Evolutionary conservation across 2,113 vertebrate genomes (phyloP).

Genomic region (Charina bottae): DNA sequence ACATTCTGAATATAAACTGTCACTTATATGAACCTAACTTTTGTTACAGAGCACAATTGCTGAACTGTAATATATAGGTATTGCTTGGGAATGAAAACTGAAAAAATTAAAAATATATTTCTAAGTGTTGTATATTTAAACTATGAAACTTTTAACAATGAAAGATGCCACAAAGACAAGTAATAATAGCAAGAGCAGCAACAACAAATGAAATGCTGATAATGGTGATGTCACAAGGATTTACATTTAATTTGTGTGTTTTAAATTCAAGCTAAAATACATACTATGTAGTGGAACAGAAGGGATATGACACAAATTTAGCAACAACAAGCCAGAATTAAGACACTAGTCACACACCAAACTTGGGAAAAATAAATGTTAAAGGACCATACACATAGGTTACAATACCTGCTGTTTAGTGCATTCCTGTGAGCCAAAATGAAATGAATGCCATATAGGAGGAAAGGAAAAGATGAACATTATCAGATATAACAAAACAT

Average conservation of each 20-base stretch:
- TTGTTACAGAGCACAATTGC: not conserved
- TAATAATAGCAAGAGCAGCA: not conserved
- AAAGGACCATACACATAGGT: constrained; percentile 77
- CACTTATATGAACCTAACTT: not conserved
- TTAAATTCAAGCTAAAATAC: constrained; percentile 13
- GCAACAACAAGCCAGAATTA: constrained; percentile 46
- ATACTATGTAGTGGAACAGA: constrained; percentile 37
- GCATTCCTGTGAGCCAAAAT: constrained; percentile 94
- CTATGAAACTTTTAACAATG: constrained; percentile 24
- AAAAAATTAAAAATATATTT: constrained; percentile 4
- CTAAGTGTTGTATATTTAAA: not conserved
- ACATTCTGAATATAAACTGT: not conserved
- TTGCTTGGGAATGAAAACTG: constrained; percentile 5
- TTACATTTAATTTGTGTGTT: not conserved
- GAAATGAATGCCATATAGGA: constrained; percentile 88
- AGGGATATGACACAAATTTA: constrained; percentile 51
- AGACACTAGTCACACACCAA: constrained; percentile 62
- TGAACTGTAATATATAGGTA: rapidly evolving
- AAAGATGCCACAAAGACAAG: not conserved
- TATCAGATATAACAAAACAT: constrained; percentile 83
- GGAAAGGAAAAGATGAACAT: constrained; percentile 91
- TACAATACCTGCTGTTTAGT: constrained; percentile 97
- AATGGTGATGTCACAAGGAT: not conserved
- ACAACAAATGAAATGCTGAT: not conserved
- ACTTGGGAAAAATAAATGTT: constrained; percentile 54